Percentiles rank a stretch among this genome's conserved stretches.
Evolutionary conservation across 2,797 vertebrate genomes (phyloP).

Genomic region (Lerista edwardsae): DNA sequence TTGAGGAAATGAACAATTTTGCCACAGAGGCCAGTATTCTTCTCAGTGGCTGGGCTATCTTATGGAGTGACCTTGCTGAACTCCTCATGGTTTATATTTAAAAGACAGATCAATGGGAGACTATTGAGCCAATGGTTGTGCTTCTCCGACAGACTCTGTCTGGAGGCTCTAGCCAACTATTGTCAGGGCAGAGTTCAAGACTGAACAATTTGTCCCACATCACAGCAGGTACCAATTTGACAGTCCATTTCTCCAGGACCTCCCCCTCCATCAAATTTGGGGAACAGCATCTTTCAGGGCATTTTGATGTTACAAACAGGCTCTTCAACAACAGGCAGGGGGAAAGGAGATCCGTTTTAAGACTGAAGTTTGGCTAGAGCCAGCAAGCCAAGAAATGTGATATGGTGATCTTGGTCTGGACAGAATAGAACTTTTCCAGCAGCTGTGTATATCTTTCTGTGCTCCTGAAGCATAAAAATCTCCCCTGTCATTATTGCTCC

Average conservation of each 20-base stretch:
- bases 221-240: not conserved
- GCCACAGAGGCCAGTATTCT: not conserved
- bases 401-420: not conserved
- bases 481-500: not conserved
- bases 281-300: not conserved
- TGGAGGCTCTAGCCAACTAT: not conserved
- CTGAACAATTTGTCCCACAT: not conserved
- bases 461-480: not conserved
- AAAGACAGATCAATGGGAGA: not conserved
- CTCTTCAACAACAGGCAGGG: not conserved
- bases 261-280: conserved; percentile 13
- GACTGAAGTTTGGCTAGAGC: not conserved
- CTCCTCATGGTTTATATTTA: not conserved
- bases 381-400: conserved; percentile 22
- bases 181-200: not conserved
- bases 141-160: not conserved
- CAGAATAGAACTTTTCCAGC: conserved; percentile 29
- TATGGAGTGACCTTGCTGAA: not conserved
- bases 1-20: not conserved
- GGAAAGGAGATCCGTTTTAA: not conserved
- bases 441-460: not conserved
- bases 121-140: not conserved
- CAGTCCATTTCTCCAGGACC: not conserved
- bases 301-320: not conserved
- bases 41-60: not conserved